Conservation (phyloP, 2,113 vertebrate species). For the Chaetops frenatus region DNA sequence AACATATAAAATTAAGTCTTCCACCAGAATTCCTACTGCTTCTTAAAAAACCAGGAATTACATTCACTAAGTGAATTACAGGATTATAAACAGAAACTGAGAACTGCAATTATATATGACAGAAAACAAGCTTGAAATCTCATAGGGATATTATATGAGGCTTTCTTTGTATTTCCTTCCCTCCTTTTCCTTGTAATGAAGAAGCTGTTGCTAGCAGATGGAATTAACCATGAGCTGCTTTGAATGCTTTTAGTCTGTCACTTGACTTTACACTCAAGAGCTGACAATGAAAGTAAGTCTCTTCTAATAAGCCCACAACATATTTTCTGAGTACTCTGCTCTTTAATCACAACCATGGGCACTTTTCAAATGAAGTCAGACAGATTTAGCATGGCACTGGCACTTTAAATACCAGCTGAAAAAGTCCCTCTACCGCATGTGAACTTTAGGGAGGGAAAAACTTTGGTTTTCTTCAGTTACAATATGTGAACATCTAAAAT, state of each 20-base stretch:
- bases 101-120: neutral
- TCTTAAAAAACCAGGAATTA: neutral
- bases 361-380: neutral
- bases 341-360: neutral
- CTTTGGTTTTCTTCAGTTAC: neutral
- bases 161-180: neutral
- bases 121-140: neutral
- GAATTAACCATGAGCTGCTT: slow-evolving; percentile 69
- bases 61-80: neutral
- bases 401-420: neutral
- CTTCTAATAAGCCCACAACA: slow-evolving; percentile 59
- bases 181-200: slow-evolving; percentile 27
- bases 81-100: neutral
- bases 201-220: slow-evolving; percentile 67
- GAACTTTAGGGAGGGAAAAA: neutral
- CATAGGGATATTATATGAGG: neutral
- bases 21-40: neutral
- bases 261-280: slow-evolving; percentile 66
- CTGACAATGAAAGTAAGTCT: slow-evolving; percentile 69
- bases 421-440: neutral
- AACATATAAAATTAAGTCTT: neutral
- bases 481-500: neutral
- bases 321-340: neutral
- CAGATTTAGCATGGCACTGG: neutral
- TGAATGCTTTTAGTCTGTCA: slow-evolving; percentile 71